phyloP scores from a whole-genome alignment of 1,140 invertebrate genomes.

The Drosophila pandora region DNA sequence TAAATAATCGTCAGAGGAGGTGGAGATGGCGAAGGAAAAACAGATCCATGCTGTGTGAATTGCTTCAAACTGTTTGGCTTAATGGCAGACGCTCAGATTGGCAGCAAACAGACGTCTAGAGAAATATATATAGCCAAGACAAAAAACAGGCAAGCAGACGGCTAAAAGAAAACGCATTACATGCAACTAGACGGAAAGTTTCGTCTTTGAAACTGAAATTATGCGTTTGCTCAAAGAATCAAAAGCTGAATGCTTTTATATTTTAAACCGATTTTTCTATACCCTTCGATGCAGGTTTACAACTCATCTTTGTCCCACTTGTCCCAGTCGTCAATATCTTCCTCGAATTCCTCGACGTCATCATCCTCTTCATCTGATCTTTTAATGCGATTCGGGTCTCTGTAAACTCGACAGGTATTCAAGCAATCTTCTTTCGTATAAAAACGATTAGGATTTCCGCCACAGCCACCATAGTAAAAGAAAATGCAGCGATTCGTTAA shows the following conservation, averaged over 20 bases:
- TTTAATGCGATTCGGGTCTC: conserved; percentile 5
- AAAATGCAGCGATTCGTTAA: conserved; percentile 59
- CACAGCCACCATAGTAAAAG: conserved; percentile 58
- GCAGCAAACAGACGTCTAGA: conserved; percentile 68
- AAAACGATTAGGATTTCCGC: conserved; percentile 64
- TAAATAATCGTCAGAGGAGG: conserved; percentile 19
- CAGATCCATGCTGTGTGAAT: conserved; percentile 22
- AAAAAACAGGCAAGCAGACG: background rate
- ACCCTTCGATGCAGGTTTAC: conserved; percentile 14
- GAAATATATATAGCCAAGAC: conserved; percentile 12
- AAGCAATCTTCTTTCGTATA: conserved; percentile 46
- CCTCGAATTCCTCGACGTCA: conserved; percentile 39
- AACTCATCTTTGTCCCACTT: conserved; percentile 26
- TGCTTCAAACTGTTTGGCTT: conserved; percentile 67
- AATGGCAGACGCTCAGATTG: conserved; percentile 68
- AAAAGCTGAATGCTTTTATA: conserved; percentile 13
- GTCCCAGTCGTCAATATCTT: conserved; percentile 42
- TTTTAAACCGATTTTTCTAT: background rate
- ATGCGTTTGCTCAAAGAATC: conserved; percentile 52
- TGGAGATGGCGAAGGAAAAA: conserved; percentile 11
- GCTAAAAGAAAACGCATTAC: conserved; percentile 68
- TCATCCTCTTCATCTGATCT: background rate
- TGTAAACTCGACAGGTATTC: conserved; percentile 29
- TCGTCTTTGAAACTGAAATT: conserved; percentile 60
- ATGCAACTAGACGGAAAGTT: conserved; percentile 50